A percentile compares a stretch with the other conserved stretches of the same genome.
phyloP scores from a whole-genome alignment of 2,888 invertebrate species.

The Drosophila nigritarsus region DNA sequence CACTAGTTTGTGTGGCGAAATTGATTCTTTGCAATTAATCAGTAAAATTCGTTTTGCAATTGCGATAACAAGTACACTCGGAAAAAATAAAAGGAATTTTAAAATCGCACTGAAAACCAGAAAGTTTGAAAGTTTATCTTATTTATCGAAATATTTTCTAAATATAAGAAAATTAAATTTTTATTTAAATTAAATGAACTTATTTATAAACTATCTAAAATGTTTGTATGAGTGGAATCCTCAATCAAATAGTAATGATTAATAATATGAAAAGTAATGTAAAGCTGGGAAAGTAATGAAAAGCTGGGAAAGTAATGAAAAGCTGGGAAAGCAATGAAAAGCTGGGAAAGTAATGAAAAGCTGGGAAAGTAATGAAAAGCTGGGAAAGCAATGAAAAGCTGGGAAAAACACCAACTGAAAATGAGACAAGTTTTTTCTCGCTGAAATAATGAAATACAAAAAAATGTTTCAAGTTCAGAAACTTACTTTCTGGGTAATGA shows the following conservation, averaged over 20 bases:
- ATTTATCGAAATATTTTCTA: too few species aligned
- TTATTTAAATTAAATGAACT: not conserved
- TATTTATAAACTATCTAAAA: not conserved
- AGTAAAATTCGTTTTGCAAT: not conserved
- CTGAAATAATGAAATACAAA: not conserved
- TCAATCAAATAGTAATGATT: not conserved
- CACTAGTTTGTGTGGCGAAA: not conserved
- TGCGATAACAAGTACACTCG: not conserved
- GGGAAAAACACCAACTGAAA: not conserved
- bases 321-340: too few species aligned
- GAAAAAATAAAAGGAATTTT: not conserved
- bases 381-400: not conserved
- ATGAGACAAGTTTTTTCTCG: not conserved
- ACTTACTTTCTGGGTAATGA: not conserved
- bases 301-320: too few species aligned
- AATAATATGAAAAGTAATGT: not conserved
- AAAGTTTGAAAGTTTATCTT: too few species aligned
- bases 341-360: too few species aligned
- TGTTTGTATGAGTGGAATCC: fast-evolving
- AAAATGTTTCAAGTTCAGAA: not conserved
- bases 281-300: too few species aligned
- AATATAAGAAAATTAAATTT: too few species aligned
- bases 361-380: too few species aligned
- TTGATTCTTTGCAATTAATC: not conserved
- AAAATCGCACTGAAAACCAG: too few species aligned